Base-by-base conservation (phyloP, 37 sponge, comb jelly and placozoan genomes). In the Beroe forskalii region DNA sequence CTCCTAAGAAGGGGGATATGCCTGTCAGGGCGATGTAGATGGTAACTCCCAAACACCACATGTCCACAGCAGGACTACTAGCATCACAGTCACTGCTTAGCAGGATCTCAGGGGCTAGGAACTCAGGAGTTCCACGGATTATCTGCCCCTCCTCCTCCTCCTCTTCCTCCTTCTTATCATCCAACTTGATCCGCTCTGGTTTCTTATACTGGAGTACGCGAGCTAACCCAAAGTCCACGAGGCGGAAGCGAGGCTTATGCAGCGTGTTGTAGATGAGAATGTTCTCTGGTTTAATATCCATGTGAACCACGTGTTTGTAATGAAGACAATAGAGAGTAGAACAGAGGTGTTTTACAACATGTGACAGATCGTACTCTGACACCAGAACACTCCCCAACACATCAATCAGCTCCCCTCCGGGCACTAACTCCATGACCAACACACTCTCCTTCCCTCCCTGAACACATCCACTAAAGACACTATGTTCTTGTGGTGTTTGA, bases 11-110 rank as follows among this genome's bases (percentile, higher is more conserved):
- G n/a, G 86, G 86, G 28, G 86, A 80, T 27, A 80, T 43, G 27
- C 86, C 86, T 23, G 86, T 80, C 30, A 80, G 86, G 31, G 86
- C 40, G 31, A 80, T 80, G 86, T 80, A 80, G 55, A 38, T 44
- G 4, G 86, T 80, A 30, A 80, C 86, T 42, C 86, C 86, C 55
- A 80, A 12, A 80, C 86, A 80, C 86, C 86, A 80, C 86, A 80
- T 80, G 86, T 80, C 86, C 55, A 80, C 55, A 6, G 44, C 55
- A 40, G 86, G 28, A 3, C 30, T 25, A 25, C 27, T 37, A n/a
- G n/a, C 44, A 37, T 69, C 72, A 27, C 27, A 32, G 38, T 69
- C 38, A 3, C 40, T 38, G 30, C 55, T 38, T 1, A 32, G 55
- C 55, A 80, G 40, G 14, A 80, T 80, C 27, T 80, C 86, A 1